Evolutionary conservation across 2,113 vertebrate genomes (phyloP), one percentile per base, ranked within the genome.

Genomic region (Phaethornis superciliosus): DNA sequence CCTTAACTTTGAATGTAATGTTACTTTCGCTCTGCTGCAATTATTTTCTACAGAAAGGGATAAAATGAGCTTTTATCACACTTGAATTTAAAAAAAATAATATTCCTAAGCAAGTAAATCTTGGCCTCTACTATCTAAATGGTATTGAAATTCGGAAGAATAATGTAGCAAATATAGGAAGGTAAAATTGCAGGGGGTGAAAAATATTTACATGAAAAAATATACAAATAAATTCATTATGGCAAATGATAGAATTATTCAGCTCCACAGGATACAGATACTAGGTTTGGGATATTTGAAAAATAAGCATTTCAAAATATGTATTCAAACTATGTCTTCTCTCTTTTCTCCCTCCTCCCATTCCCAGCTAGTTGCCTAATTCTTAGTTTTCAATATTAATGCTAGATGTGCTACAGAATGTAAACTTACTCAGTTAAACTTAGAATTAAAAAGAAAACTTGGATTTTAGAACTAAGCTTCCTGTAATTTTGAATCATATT

Each of bases 401-500:
- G 46, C 27, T 49, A 56, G 18, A 22, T 47, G 21, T 76, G 27
- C 27, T 76, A 5, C 56, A 75, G 47, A 95, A 92, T 74, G 12
- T 22, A 52, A 52, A 88, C 85, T 89, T 79, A 17, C 64, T 42
- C 44, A 59, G 60, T 30, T 75, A 87, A 97, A 93, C 88, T 59
- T 78, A 89, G 71, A 63, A 97, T 89, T 92, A 63, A 92, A 95
- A 90, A 87, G 78, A 64, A 84, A 96, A 95, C 68, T 92, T 87
- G 44, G 60, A 97, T 91, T 98, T 97, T 90, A 94, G 62, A 90
- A 82, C 93, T 91, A 93, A 97, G 97, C 88, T 97, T 97, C 81
- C 90, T 74, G 69, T 95, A 97, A 97, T 94, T 96, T 97, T 97
- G 90, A 97, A 92, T 95, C 91, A 89, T 86, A 96, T 96, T 97